These are phyloP conservation scores for Meliscaeva auricollis DNA, from an alignment of 2,888 invertebrate genomes.

Conservation along the genomic window DNA sequence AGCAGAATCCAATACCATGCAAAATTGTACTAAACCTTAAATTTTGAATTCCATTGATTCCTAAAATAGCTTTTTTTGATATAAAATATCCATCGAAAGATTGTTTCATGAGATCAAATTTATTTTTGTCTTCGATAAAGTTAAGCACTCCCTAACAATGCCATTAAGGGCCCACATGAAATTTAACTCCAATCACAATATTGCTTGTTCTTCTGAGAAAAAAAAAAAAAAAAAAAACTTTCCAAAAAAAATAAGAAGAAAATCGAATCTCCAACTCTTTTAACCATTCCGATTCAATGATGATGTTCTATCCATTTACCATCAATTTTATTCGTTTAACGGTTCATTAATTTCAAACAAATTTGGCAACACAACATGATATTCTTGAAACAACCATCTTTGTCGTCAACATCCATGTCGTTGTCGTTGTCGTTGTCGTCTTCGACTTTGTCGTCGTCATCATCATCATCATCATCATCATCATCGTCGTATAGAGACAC, in stretches of 20 bases:
- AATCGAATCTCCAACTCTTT: conserved; percentile 44
- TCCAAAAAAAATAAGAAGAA: neutral
- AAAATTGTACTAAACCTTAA: too few relatives aligned
- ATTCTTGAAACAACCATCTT: conserved; percentile 59
- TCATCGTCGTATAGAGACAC: neutral
- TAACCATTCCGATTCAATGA: conserved; percentile 53
- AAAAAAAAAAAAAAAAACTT: neutral
- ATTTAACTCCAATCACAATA: conserved; percentile 4
- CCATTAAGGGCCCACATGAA: conserved; percentile 20
- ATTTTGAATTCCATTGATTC: too few relatives aligned
- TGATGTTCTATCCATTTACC: conserved; percentile 67
- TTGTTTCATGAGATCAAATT: too few relatives aligned
- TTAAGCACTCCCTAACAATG: conserved; percentile 5
- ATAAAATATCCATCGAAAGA: too few relatives aligned
- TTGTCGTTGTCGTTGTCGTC: neutral
- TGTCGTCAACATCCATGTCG: neutral
- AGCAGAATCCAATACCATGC: too few relatives aligned
- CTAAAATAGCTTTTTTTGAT: too few relatives aligned
- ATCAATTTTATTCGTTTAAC: conserved; percentile 74
- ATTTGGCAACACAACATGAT: conserved; percentile 71
- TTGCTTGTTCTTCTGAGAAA: conserved; percentile 1
- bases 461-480: neutral
- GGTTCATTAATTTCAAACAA: conserved; percentile 74
- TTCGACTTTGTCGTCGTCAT: neutral
- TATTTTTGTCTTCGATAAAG: conserved; percentile 3